A percentile compares a stretch with the other conserved stretches of the same genome.
Evolutionary conservation across 2,888 invertebrate genomes (phyloP).

Genomic region (Pilophorus perplexus): DNA sequence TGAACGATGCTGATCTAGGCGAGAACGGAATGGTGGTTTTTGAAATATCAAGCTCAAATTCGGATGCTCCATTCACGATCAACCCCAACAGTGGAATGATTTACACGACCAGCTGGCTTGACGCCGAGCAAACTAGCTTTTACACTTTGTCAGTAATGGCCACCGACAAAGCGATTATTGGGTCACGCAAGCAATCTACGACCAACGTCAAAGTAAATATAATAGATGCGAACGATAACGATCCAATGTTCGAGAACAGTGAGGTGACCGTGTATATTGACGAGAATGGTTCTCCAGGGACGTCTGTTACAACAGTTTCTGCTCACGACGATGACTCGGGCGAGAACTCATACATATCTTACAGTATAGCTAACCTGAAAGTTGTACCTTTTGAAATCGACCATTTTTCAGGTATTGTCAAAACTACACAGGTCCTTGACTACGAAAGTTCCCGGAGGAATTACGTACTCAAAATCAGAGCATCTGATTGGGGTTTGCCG

Average conservation of each 20-base stretch:
- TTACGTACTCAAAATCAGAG: slow-evolving; percentile 76
- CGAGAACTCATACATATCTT: slow-evolving; percentile 91
- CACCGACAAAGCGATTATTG: slow-evolving; percentile 78
- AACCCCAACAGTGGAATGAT: slow-evolving; percentile 60
- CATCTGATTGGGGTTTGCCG: slow-evolving; percentile 92
- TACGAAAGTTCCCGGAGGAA: slow-evolving; percentile 84
- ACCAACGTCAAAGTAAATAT: slow-evolving; percentile 85
- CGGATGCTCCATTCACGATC: slow-evolving; percentile 79
- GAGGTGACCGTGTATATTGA: slow-evolving; percentile 69
- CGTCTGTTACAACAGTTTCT: slow-evolving; percentile 75
- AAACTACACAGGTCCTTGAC: slow-evolving; percentile 76
- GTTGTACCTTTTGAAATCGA: slow-evolving; percentile 93
- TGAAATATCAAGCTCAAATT: slow-evolving; percentile 86
- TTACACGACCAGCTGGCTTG: slow-evolving; percentile 74
- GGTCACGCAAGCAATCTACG: slow-evolving; percentile 77
- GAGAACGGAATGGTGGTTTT: slow-evolving; percentile 65
- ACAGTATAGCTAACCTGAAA: slow-evolving; percentile 83
- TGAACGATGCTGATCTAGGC: slow-evolving; percentile 71
- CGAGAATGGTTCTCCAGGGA: slow-evolving; percentile 83
- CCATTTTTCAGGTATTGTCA: slow-evolving; percentile 83
- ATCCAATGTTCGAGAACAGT: slow-evolving; percentile 75
- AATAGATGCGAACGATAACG: slow-evolving; percentile 88
- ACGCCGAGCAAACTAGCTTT: slow-evolving; percentile 77
- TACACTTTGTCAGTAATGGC: slow-evolving; percentile 86
- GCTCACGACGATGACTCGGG: slow-evolving; percentile 87